These are phyloP conservation scores for Chelonus insularis DNA, from an alignment of 1,140 invertebrate genomes.

Conservation along the genomic window DNA sequence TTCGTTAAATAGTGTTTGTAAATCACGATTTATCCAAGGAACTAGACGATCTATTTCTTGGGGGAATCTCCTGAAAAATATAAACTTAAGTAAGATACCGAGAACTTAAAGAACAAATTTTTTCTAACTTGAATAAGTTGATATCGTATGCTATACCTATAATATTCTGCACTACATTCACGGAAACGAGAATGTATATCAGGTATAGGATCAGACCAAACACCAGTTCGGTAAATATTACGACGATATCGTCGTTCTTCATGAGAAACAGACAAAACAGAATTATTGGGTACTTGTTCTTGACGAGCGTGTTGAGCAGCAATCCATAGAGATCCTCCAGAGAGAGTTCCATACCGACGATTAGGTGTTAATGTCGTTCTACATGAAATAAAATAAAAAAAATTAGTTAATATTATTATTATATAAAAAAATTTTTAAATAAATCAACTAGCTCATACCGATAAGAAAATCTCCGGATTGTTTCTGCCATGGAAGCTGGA, in stretches of 20 bases:
- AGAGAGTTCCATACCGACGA: slow-evolving; percentile 32
- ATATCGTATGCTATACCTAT: too few species aligned
- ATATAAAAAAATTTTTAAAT: background rate
- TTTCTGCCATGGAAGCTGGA: too few species aligned
- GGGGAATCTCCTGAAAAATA: slow-evolving; percentile 70
- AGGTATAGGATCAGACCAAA: slow-evolving; percentile 71
- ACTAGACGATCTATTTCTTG: slow-evolving; percentile 78
- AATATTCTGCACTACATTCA: slow-evolving; percentile 76
- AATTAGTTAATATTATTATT: too few species aligned
- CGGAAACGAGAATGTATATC: slow-evolving; percentile 70
- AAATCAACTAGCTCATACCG: too few species aligned
- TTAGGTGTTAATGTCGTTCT: slow-evolving; percentile 47
- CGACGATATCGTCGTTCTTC: slow-evolving; percentile 47
- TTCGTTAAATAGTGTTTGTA: slow-evolving; percentile 70
- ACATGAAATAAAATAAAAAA: background rate
- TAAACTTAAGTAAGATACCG: too few species aligned
- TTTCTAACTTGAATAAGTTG: too few species aligned
- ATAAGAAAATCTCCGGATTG: slow-evolving; percentile 10
- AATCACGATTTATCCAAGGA: slow-evolving; percentile 86
- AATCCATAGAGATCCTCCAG: slow-evolving; percentile 29
- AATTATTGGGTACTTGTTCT: slow-evolving; percentile 37
- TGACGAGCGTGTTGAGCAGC: slow-evolving; percentile 42
- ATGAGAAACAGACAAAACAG: slow-evolving; percentile 34
- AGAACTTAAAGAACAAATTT: too few species aligned
- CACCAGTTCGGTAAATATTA: slow-evolving; percentile 74